Evolutionary conservation across 53 echinoderm and acorn worm species (phyloP), one percentile per base, ranked within the genome.

Genomic region (Actinopyga echinites): DNA sequence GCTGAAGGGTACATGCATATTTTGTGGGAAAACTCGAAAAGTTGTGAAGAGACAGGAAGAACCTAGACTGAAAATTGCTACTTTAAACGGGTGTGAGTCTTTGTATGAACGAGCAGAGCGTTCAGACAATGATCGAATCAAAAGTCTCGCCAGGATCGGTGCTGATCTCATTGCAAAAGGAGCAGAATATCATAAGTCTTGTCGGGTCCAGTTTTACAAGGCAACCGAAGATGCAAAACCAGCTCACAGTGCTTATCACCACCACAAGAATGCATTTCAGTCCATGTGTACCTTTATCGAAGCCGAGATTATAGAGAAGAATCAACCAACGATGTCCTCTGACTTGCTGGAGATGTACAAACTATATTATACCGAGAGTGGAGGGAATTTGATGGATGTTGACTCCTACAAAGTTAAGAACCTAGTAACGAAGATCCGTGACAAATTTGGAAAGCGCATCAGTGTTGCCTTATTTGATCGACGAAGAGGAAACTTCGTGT

Each of bases 161-260:
- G 19, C 23, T 6, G 5, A 10, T 71, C 30, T 89, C 4, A 86
- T 89, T 24, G 90, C 90, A 19, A 89, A 89, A 35, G 86, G 86
- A 42, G 90, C 85, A 26, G 61, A 89, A 43, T 89, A 85, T 57
- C 89, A 89, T 37, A 89, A 86, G 30, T 85, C 85, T 4, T 89
- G 90, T 40, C 86, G 86, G 2, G 20, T 55, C 52, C 12, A 57
- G 13, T 85, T 85, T 63, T 35, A 85, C 9, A 89, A 85, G 45
- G 82, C 82, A 22, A 57, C 71, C 11, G 55, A 85, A 73, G 89
- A 69, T 33, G 44, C 31, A 20, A 31, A 36, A 17, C 9, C 36
- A 35, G 66, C 33, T 21, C 23, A 22, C n/a, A 32, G 9, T 20
- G 30, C 19, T 19, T 35, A 28, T 6, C 17, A 15, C 4, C 12